Conservation (phyloP, 2,888 invertebrate species). For the Chrysolina haemoptera region DNA sequence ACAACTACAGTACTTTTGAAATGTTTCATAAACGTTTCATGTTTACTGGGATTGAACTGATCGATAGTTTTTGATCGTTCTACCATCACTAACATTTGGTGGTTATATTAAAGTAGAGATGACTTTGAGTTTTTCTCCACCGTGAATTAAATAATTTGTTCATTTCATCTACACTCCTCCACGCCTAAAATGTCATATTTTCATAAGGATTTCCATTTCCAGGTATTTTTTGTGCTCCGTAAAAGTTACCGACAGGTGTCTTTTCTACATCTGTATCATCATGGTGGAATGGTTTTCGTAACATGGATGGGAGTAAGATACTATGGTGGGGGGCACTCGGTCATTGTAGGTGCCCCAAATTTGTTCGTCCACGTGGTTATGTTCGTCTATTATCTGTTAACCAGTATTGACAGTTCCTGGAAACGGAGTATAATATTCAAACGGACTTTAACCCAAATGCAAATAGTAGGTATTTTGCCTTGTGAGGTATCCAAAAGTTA, state of each 20-base stretch:
- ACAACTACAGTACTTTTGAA: no score
- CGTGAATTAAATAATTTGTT: no score
- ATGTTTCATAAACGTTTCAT: no score
- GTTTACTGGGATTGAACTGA: no score
- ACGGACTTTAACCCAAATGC: conserved; percentile 86
- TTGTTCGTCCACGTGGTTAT: conserved; percentile 84
- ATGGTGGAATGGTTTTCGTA: conserved; percentile 83
- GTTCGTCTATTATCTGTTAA: conserved; percentile 86
- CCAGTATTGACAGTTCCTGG: conserved; percentile 80
- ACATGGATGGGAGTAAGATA: conserved; percentile 78
- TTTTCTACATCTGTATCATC: conserved; percentile 90
- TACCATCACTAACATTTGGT: no score
- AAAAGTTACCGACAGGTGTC: conserved; percentile 87
- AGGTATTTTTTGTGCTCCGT: conserved; percentile 86
- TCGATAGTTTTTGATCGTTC: no score
- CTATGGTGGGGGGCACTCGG: conserved; percentile 79
- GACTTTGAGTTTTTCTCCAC: no score
- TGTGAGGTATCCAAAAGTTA: no score
- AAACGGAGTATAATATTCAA: conserved; percentile 85
- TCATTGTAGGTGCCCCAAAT: conserved; percentile 78
- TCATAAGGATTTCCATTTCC: conserved; percentile 56
- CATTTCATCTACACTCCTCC: no score
- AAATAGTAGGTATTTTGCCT: conserved; percentile 74
- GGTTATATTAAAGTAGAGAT: no score
- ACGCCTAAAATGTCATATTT: not conserved